Evolutionary conservation across 2,888 invertebrate genomes (phyloP), one percentile per base, ranked within the genome.

Genomic region (Epirrita christyi): DNA sequence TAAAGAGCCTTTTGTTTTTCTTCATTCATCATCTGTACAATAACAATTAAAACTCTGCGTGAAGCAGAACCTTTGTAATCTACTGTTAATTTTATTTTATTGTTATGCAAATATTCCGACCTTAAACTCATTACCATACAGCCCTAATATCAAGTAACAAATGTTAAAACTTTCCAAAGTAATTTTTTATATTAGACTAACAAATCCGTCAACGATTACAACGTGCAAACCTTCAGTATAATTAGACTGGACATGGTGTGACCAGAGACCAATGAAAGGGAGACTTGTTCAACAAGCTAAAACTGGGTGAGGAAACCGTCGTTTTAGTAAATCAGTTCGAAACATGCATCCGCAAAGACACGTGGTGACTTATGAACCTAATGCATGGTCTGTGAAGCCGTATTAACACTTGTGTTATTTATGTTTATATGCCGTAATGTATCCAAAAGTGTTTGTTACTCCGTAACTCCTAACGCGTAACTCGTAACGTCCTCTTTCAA

Each of bases 161-260:
- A 54, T 46, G 59, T 54, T 45, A 13, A n/a, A 42, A 49, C 29
- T 32, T 21, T 41, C 34, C 49, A 51, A 58, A 46, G 2, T 32
- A 32, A 0, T 32, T 9, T 2, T 55, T 42, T 43, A 46, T 51
- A 28, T 54, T 64, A 61, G 61, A 51, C 55, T 57, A 55, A 41
- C 59, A 59, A 3, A 63, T 64, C 63, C 49, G 61, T 64, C 55
- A 58, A 8, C 14, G 40, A 34, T 37, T 56, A 60, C 63, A 60
- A 56, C 21, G 50, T 54, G 53, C 27, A 45, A 57, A 13, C 41
- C 41, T 41, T 46, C 44, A 38, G 52, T 50, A 50, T 56, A 61
- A 57, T 64, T 59, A 57, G 34, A 57, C 53, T 47, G 54, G 49
- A 40, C 51, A 48, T 60, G 53, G n/a, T 6, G 13, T 43, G 10